Conservation (phyloP, 2,113 vertebrate species). For the Lethenteron camtschaticum region DNA sequence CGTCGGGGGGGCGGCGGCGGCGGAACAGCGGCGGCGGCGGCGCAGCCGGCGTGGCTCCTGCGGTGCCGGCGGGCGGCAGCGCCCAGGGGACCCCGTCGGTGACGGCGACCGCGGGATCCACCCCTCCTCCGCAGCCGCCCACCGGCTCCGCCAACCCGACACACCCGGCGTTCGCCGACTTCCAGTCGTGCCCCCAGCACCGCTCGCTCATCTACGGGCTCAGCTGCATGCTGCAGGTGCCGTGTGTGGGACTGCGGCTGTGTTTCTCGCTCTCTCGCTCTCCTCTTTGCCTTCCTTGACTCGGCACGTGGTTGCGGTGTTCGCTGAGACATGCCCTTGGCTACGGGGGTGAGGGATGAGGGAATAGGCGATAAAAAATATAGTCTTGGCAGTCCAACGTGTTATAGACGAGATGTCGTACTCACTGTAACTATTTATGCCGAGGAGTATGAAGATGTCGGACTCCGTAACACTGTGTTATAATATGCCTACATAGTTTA, state of each 20-base stretch:
- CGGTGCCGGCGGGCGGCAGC: constrained; percentile 50
- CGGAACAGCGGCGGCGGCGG: constrained; percentile 15
- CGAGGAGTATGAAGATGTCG: no score
- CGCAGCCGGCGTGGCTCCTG: constrained; percentile 32
- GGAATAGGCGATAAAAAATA: no score
- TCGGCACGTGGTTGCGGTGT: no score
- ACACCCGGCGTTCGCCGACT: constrained; percentile 74
- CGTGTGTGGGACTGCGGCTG: background rate
- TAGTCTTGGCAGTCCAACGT: no score
- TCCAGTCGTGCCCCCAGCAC: constrained; percentile 79
- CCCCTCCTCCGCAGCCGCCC: constrained; percentile 40
- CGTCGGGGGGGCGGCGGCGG: constrained; percentile 27
- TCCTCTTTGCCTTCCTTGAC: no score
- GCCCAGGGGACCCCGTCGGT: constrained; percentile 41
- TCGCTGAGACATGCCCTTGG: no score
- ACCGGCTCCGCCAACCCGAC: constrained; percentile 43
- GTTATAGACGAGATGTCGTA: no score
- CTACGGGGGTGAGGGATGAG: no score
- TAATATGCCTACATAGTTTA: no score
- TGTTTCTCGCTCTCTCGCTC: no score
- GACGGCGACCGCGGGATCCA: background rate
- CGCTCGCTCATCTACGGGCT: constrained; percentile 83
- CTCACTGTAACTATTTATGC: no score
- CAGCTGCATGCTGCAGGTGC: constrained; percentile 93
- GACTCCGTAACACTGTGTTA: no score